These are phyloP conservation scores for Chirona hameri DNA, from an alignment of 2,888 invertebrate genomes.

Conservation along the genomic window DNA sequence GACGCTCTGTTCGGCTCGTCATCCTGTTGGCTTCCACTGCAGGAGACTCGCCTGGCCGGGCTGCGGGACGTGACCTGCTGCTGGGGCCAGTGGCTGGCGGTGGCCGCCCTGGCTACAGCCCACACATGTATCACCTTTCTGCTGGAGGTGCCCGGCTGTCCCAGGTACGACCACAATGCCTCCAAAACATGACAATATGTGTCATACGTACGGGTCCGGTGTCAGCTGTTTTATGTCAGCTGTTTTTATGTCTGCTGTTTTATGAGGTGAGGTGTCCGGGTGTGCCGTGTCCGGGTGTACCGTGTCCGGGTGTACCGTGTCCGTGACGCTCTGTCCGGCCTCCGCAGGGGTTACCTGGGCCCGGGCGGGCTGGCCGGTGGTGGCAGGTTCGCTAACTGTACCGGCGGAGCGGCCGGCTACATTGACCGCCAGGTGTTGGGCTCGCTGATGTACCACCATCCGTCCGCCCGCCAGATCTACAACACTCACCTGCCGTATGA, in stretches of 20 bases:
- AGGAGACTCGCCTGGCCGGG: not conserved
- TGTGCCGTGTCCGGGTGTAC: too few relatives aligned
- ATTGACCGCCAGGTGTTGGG: constrained; percentile 52
- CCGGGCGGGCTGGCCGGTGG: constrained; percentile 51
- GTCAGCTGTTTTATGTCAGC: too few relatives aligned
- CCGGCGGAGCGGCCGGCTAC: constrained; percentile 55
- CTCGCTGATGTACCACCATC: constrained; percentile 49
- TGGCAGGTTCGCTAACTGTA: constrained; percentile 45
- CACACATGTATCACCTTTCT: constrained; percentile 69
- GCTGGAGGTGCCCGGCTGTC: constrained; percentile 72
- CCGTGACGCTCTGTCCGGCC: too few relatives aligned
- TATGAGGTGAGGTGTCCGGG: too few relatives aligned
- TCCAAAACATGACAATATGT: too few relatives aligned
- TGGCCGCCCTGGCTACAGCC: constrained; percentile 57
- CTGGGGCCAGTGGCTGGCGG: constrained; percentile 66
- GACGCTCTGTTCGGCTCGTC: too few relatives aligned
- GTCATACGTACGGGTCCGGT: too few relatives aligned
- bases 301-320: too few relatives aligned
- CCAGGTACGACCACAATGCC: constrained; percentile 45
- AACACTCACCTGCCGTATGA: constrained; percentile 67
- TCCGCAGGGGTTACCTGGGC: constrained; percentile 52
- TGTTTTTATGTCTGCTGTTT: too few relatives aligned
- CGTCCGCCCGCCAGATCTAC: constrained; percentile 56
- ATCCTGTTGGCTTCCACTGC: too few relatives aligned
- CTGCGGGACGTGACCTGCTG: constrained; percentile 45